Conservation (phyloP, 2,797 vertebrate genomes). For the Darevskia mixta region DNA sequence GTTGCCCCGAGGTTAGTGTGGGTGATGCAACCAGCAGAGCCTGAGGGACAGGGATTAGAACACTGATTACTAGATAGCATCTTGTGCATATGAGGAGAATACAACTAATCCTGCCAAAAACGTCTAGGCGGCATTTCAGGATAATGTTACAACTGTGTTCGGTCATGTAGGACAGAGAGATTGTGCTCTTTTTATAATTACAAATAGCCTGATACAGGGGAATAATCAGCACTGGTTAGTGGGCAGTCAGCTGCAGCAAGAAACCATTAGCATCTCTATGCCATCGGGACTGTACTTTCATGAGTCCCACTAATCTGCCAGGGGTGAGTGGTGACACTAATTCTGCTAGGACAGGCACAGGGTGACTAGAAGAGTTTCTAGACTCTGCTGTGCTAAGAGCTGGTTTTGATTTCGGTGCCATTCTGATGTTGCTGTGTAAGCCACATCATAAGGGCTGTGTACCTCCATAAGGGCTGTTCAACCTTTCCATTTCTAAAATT, state of each 20-base stretch:
- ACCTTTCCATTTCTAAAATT: background rate
- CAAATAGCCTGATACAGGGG: background rate
- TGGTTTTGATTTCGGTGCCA: background rate
- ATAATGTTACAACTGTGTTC: background rate
- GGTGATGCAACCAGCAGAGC: conserved; percentile 8
- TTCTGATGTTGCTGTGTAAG: background rate
- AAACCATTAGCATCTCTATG: background rate
- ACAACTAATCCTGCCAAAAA: background rate
- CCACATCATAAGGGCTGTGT: background rate
- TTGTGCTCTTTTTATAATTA: background rate
- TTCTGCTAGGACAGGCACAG: background rate
- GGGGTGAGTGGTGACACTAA: background rate
- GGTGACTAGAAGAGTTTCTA: background rate
- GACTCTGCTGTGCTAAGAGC: background rate
- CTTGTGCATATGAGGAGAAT: background rate
- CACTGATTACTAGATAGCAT: background rate
- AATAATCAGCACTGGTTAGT: background rate
- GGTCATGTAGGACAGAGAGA: background rate
- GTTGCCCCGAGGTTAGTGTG: background rate
- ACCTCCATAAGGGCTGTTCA: background rate
- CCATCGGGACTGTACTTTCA: background rate
- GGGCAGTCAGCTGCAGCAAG: background rate
- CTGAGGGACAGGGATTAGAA: conserved; percentile 2
- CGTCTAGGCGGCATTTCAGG: background rate
- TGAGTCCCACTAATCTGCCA: background rate